Percentiles rank a stretch among this genome's conserved stretches.
Evolutionary conservation across 2,888 invertebrate genomes (phyloP).

Genomic region (Apotomis capreana): DNA sequence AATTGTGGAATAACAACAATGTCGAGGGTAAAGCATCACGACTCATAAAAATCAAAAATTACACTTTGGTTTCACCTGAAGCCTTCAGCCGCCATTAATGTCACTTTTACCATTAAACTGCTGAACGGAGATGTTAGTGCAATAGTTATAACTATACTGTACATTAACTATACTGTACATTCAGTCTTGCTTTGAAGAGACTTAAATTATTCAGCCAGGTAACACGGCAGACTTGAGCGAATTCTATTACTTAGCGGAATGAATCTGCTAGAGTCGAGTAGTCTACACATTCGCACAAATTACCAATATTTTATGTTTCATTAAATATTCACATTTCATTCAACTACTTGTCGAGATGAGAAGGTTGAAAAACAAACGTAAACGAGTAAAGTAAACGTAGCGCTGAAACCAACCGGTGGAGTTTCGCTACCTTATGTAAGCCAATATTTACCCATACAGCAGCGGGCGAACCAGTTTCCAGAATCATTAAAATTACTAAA

Average conservation of each 20-base stretch:
- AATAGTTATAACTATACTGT: too few relatives aligned
- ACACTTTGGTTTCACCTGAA: too few relatives aligned
- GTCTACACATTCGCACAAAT: not conserved
- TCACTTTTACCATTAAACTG: too few relatives aligned
- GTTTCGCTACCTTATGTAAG: constrained; percentile 15
- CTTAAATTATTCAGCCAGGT: not conserved
- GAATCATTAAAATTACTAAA: constrained; percentile 14
- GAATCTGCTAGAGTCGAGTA: not conserved
- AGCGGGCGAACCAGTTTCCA: constrained; percentile 1
- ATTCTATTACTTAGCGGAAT: not conserved
- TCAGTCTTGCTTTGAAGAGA: not conserved
- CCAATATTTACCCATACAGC: constrained; percentile 29
- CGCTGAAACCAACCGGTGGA: constrained; percentile 12
- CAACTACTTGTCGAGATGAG: not conserved
- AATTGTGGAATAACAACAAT: too few relatives aligned
- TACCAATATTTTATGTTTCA: not conserved
- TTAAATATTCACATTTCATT: too few relatives aligned
- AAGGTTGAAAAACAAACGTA: constrained; percentile 19
- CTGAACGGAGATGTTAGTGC: too few relatives aligned
- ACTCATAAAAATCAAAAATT: too few relatives aligned
- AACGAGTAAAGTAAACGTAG: constrained; percentile 14
- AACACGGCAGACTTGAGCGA: not conserved
- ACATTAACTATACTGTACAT: too few relatives aligned
- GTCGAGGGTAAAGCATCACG: too few relatives aligned
- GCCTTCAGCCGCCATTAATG: too few relatives aligned